Evolutionary conservation across 2,888 invertebrate genomes (phyloP).

Genomic region (Chrysotoxum bicinctum): DNA sequence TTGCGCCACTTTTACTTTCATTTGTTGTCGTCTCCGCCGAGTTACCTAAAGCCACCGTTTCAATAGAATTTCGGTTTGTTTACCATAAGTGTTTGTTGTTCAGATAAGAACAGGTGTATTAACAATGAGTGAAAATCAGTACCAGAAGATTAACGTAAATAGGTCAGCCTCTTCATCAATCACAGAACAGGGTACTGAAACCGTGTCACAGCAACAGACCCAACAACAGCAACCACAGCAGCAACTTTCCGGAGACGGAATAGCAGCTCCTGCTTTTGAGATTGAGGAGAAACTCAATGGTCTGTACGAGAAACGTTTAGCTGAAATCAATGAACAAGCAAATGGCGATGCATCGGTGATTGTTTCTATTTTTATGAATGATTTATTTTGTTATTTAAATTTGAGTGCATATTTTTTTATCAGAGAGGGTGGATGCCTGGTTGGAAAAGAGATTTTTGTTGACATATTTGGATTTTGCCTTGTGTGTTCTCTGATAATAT

Average conservation of each 20-base stretch:
- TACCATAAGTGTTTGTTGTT: conserved; percentile 36
- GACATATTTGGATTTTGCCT: conserved; percentile 45
- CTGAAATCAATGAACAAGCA: conserved; percentile 83
- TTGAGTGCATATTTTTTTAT: conserved; percentile 6
- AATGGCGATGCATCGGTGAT: conserved; percentile 78
- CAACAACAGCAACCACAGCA: conserved; percentile 11
- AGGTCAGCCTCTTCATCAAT: conserved; percentile 25
- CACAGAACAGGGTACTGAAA: conserved; percentile 51
- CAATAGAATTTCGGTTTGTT: conserved; percentile 50
- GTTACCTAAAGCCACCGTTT: conserved; percentile 12
- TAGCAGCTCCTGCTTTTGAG: conserved; percentile 69
- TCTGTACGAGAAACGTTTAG: conserved; percentile 85
- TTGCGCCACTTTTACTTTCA: conserved; percentile 57
- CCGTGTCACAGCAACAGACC: conserved; percentile 5
- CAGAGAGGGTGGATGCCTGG: conserved; percentile 14
- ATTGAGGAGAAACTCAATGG: conserved; percentile 83
- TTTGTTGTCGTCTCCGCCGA: conserved; percentile 19
- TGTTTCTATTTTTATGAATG: conserved; percentile 28
- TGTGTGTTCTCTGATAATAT: not conserved
- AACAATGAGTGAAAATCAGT: conserved; percentile 36
- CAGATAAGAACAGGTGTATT: conserved; percentile 9
- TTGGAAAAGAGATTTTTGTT: conserved; percentile 35
- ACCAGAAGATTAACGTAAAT: conserved; percentile 36
- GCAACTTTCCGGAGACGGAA: conserved; percentile 38
- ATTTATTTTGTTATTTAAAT: conserved; percentile 8